phyloP scores from a whole-genome alignment of 35 echinoderm and acorn worm genomes.

The Lytechinus pictus region DNA sequence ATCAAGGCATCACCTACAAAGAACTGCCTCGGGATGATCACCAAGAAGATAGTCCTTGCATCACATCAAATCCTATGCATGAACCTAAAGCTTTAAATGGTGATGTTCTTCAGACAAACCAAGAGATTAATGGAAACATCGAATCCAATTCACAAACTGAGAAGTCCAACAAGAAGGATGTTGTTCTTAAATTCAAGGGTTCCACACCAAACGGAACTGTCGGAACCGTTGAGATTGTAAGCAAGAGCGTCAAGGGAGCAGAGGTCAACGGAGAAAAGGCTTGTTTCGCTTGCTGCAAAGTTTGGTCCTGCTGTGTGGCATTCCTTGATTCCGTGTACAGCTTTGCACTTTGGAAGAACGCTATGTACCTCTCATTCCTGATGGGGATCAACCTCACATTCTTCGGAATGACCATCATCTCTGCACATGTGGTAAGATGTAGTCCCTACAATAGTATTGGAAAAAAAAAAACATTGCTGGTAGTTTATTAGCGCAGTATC shows the following conservation, averaged over 20 bases:
- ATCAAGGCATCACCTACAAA: not conserved
- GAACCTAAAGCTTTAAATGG: not conserved
- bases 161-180: not conserved
- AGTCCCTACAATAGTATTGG: not conserved
- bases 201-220: not conserved
- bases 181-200: not conserved
- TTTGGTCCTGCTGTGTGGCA: not conserved
- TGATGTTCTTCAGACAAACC: not conserved
- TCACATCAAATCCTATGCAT: not conserved
- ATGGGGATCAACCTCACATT: slow-evolving; percentile 27
- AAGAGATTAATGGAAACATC: not conserved
- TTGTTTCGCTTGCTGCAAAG: not conserved
- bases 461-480: too few species aligned
- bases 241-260: not conserved
- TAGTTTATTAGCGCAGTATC: too few species aligned
- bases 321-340: slow-evolving; percentile 23
- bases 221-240: not conserved
- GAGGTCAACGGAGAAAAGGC: not conserved
- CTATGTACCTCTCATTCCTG: slow-evolving; percentile 13
- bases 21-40: not conserved
- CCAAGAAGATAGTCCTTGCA: not conserved
- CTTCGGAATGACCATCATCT: slow-evolving; percentile 10
- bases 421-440: slow-evolving; percentile 31
- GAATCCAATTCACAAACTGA: not conserved
- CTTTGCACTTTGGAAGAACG: slow-evolving; percentile 1